Base-by-base conservation (phyloP, 2,888 invertebrate species). In the Stenoptilia bipunctidactyla region DNA sequence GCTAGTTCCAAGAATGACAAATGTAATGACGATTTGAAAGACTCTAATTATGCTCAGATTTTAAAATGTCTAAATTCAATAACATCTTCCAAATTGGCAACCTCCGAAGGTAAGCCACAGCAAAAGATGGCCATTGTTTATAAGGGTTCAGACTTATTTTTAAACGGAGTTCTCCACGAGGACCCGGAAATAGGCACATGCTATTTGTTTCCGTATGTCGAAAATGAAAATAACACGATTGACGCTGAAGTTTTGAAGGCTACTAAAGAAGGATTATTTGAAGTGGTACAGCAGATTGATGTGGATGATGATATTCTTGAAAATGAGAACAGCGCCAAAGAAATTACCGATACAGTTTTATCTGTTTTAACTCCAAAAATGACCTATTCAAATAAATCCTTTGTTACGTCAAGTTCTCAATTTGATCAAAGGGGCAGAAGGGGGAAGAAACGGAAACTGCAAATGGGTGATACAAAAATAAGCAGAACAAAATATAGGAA, bases 81-180 rank as follows among this genome's bases (percentile, higher is more conserved):
- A 20, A 20, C 20, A 20, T 20, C 20, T 8, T 20, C 20, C 4
- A 3, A 20, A 5, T 20, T 20, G 8, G 20, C 3, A 20, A 5
- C 20, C 8, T 20, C 20, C 3, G 8, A 8, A 3, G 20, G 8
- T 20, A 20, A 5, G 20, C 8, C 20, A 8, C 20, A 20, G 8
- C 20, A 20, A 20, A 20, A 20, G 3, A 20, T 20, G 20, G 20
- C 20, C 8, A 20, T 20, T 5, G 8, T 20, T 20, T 20, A 20
- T 20, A 3, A 20, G 8, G 8, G 8, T 20, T 46, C 56, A 20
- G 50, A 53, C 38, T 45, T 64, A 13, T 42, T 63, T 45, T 47
- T 70, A 14, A 65, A 66, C 46, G 71, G 66, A 8, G 59, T 66
- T 20, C 61, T 66, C 37, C 65, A 60, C 45, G 55, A 66, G 49